Evolutionary conservation across 53 echinoderm and acorn worm species (phyloP).

Genomic region (Hippasteria phrygiana): DNA sequence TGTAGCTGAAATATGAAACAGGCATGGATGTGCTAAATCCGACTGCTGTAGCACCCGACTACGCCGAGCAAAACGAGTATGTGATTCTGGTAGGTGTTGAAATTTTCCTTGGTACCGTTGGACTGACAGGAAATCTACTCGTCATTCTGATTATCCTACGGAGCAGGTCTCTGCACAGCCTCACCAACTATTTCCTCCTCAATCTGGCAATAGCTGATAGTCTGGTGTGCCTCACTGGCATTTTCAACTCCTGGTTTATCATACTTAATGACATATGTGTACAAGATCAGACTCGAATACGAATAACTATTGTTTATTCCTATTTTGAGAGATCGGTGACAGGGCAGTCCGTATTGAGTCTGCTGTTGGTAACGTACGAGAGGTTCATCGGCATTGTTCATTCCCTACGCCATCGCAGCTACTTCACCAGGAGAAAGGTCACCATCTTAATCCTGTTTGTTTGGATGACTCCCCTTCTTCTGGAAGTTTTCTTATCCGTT

Average conservation of each 20-base stretch:
- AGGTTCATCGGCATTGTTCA: constrained; percentile 23
- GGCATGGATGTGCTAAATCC: too few species aligned
- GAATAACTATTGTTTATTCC: background rate
- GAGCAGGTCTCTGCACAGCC: constrained; percentile 14
- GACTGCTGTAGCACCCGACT: too few species aligned
- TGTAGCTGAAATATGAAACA: too few species aligned
- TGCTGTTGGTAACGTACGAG: constrained; percentile 19
- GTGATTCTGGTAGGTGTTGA: background rate
- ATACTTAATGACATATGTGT: background rate
- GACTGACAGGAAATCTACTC: constrained; percentile 25
- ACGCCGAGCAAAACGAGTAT: too few species aligned
- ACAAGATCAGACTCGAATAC: background rate
- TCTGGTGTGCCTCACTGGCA: constrained; percentile 18
- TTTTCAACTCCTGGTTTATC: background rate
- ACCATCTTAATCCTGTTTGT: background rate
- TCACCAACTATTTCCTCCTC: constrained; percentile 41
- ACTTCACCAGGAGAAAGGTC: constrained; percentile 8
- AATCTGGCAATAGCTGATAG: constrained; percentile 24
- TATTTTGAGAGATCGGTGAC: background rate
- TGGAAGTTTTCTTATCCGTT: background rate
- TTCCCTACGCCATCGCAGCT: background rate
- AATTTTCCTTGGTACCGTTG: background rate
- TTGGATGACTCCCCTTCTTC: background rate
- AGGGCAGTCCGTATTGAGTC: background rate
- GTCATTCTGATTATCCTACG: background rate